Percentiles rank a stretch among this genome's conserved stretches.
phyloP scores from a whole-genome alignment of 2,797 vertebrate species.

The Apodemus agrarius region DNA sequence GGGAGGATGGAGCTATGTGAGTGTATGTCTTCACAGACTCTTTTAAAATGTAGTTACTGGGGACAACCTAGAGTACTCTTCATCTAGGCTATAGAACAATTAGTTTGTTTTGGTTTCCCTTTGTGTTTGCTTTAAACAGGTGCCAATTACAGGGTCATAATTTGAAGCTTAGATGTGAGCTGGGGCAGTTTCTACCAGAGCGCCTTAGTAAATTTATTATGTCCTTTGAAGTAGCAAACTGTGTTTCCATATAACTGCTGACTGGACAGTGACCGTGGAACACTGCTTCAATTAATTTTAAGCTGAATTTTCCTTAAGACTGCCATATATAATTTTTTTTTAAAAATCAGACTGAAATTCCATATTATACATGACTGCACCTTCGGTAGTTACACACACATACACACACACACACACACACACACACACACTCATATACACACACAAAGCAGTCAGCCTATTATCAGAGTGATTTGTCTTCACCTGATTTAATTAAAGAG shows the following conservation, averaged over 20 bases:
- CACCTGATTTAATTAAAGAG: constrained; percentile 11
- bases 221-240: constrained; percentile 51
- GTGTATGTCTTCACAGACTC: background rate
- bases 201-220: constrained; percentile 25
- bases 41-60: constrained; percentile 43
- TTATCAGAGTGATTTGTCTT: constrained; percentile 31
- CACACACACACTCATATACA: background rate
- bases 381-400: constrained; percentile 2
- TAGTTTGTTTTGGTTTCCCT: constrained; percentile 52
- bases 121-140: constrained; percentile 42
- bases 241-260: background rate
- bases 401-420: background rate
- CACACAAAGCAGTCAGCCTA: background rate
- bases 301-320: background rate
- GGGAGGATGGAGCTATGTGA: background rate
- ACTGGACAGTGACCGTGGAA: background rate
- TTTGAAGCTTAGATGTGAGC: background rate
- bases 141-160: constrained; percentile 1
- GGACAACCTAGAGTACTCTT: background rate
- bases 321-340: background rate
- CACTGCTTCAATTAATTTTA: constrained; percentile 11
- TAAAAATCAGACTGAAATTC: background rate
- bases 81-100: background rate
- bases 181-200: background rate
- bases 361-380: background rate